phyloP scores from a whole-genome alignment of 1,140 invertebrate species.

The Harpegnathos saltator region DNA sequence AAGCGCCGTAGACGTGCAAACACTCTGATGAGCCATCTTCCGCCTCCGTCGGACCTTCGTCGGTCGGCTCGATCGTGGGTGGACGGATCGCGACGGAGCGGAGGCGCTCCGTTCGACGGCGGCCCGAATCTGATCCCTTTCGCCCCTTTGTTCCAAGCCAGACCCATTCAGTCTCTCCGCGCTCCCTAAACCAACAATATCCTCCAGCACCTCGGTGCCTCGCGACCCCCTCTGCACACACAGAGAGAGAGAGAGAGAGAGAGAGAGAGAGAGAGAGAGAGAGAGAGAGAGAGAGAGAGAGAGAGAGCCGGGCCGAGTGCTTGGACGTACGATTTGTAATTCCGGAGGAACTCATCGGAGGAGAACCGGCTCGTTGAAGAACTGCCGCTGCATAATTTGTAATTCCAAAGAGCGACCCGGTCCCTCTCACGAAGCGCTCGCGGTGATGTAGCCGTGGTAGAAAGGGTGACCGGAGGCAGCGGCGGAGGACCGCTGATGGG shows the following conservation, averaged over 20 bases:
- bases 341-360: constrained; percentile 69
- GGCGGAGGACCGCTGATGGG: not conserved
- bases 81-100: not conserved
- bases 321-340: constrained; percentile 75
- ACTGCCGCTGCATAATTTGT: constrained; percentile 73
- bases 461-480: not conserved
- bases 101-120: constrained; percentile 2
- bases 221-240: constrained; percentile 47
- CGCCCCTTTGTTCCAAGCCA: constrained; percentile 68
- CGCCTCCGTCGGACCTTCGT: constrained; percentile 36
- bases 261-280: too few relatives aligned
- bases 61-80: constrained; percentile 39
- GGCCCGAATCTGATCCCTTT: constrained; percentile 67
- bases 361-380: constrained; percentile 42
- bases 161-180: constrained; percentile 49
- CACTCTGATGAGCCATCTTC: constrained; percentile 65
- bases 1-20: constrained; percentile 53
- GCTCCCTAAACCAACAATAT: constrained; percentile 72
- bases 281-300: too few relatives aligned
- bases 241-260: too few relatives aligned
- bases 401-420: constrained; percentile 66
- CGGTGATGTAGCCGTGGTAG: constrained; percentile 30
- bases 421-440: constrained; percentile 55
- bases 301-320: constrained; percentile 50
- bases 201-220: constrained; percentile 30